phyloP scores from a whole-genome alignment of 2,113 vertebrate species.

The Chamaea fasciata region DNA sequence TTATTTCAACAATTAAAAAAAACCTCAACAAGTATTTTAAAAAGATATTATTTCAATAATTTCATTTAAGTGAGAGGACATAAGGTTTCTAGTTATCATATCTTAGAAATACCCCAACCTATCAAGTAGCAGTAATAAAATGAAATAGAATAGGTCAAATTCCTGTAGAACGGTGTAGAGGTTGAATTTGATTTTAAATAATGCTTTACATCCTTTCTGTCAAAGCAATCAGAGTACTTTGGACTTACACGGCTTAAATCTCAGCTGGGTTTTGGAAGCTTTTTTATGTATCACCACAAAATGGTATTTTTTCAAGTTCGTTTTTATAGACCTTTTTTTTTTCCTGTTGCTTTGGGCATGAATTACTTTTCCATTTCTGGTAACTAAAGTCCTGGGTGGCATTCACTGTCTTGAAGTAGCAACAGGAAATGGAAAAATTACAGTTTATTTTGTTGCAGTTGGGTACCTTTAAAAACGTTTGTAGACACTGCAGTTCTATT shows the following conservation, averaged over 20 bases:
- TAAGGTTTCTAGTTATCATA: not conserved
- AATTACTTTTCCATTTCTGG: slow-evolving; percentile 38
- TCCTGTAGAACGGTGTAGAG: not conserved
- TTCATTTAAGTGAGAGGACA: not conserved
- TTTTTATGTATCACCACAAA: slow-evolving; percentile 21
- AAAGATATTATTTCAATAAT: not conserved
- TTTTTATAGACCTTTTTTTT: not conserved
- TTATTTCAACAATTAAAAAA: not conserved
- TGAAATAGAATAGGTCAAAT: not conserved
- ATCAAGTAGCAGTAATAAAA: not conserved
- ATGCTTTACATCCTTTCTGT: slow-evolving; percentile 20
- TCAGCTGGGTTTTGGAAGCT: slow-evolving; percentile 10
- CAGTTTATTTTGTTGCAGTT: not conserved
- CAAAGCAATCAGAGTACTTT: slow-evolving; percentile 20
- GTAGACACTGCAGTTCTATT: not conserved
- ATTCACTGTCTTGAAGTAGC: not conserved
- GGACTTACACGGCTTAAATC: slow-evolving; percentile 21
- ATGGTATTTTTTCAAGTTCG: not conserved
- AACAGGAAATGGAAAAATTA: slow-evolving; percentile 11
- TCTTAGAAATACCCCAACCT: not conserved
- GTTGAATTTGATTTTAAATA: slow-evolving; percentile 21
- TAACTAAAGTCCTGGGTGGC: slow-evolving; percentile 14
- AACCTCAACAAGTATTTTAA: not conserved
- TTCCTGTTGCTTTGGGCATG: slow-evolving; percentile 5
- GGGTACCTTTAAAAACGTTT: not conserved